Percentiles rank a stretch among this genome's conserved stretches.
These are phyloP conservation scores for Sitophilus oryzae DNA, from an alignment of 1,140 invertebrate species.

Conservation along the genomic window DNA sequence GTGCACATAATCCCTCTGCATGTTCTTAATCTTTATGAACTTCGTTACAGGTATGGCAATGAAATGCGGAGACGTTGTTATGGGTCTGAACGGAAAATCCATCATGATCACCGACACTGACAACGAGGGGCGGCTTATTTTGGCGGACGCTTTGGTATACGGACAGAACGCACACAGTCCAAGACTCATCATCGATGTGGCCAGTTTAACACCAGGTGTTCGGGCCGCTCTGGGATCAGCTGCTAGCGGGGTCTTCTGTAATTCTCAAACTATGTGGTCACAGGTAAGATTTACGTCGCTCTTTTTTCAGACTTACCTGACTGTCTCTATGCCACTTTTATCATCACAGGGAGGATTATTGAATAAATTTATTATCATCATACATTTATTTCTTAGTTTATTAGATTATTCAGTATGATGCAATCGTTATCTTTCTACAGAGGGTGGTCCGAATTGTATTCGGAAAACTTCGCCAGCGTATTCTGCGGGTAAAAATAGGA, in stretches of 20 bases:
- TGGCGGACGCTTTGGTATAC: conserved; percentile 73
- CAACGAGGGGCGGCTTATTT: conserved; percentile 68
- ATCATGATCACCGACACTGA: conserved; percentile 75
- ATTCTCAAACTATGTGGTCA: conserved; percentile 47
- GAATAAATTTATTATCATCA: too few species aligned
- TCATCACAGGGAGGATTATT: too few species aligned
- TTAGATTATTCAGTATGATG: too few species aligned
- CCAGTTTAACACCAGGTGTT: conserved; percentile 55
- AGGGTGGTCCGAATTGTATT: too few species aligned
- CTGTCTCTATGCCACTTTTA: too few species aligned
- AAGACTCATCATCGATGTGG: conserved; percentile 58
- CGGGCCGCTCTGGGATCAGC: conserved; percentile 50
- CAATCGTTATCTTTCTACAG: too few species aligned
- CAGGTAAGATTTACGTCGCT: too few species aligned
- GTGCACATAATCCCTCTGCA: too few species aligned
- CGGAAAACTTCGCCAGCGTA: too few species aligned
- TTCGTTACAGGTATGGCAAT: conserved; percentile 48
- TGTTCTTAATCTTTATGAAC: conserved; percentile 2
- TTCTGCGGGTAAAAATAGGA: too few species aligned
- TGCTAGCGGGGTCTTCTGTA: conserved; percentile 54
- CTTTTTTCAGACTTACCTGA: too few species aligned
- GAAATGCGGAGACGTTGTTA: conserved; percentile 71
- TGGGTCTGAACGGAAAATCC: conserved; percentile 68
- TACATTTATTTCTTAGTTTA: too few species aligned
- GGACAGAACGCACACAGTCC: conserved; percentile 59